phyloP scores from a whole-genome alignment of 2,797 vertebrate species.

The Orientallactaga sibirica region DNA sequence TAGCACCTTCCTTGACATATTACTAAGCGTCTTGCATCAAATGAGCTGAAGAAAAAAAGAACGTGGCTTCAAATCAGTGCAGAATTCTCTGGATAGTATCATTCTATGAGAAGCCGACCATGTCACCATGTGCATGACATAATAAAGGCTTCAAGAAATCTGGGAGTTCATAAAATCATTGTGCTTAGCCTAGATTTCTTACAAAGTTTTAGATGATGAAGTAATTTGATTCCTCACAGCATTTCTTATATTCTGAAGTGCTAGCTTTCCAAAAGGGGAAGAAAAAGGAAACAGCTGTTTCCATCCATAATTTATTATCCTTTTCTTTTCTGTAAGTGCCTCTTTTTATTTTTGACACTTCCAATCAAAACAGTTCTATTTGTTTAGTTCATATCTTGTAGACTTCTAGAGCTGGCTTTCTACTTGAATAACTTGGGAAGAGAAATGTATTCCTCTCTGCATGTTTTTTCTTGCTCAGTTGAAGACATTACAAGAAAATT shows the following conservation, averaged over 20 bases:
- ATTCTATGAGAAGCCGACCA: neutral
- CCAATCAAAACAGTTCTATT: constrained; percentile 42
- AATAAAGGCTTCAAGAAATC: constrained; percentile 28
- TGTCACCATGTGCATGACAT: neutral
- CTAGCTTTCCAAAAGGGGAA: neutral
- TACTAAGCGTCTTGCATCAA: constrained; percentile 52
- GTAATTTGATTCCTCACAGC: constrained; percentile 20
- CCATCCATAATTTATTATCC: constrained; percentile 42
- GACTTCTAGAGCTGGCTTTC: neutral
- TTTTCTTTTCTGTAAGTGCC: neutral
- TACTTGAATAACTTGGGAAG: constrained; percentile 1
- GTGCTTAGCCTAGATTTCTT: constrained; percentile 24
- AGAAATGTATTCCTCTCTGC: constrained; percentile 14
- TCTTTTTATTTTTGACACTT: constrained; percentile 57
- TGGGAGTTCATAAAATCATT: constrained; percentile 37
- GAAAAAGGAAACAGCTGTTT: constrained; percentile 18
- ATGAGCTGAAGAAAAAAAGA: constrained; percentile 5
- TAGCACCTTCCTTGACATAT: constrained; percentile 49
- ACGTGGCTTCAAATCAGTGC: neutral
- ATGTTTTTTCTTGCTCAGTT: constrained; percentile 49
- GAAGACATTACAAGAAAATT: constrained; percentile 32
- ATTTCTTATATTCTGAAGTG: neutral
- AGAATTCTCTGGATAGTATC: neutral
- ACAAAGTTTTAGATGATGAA: constrained; percentile 37
- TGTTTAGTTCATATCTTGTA: constrained; percentile 33